phyloP scores from a whole-genome alignment of 2,113 vertebrate genomes.

The Dasyurus viverrinus region DNA sequence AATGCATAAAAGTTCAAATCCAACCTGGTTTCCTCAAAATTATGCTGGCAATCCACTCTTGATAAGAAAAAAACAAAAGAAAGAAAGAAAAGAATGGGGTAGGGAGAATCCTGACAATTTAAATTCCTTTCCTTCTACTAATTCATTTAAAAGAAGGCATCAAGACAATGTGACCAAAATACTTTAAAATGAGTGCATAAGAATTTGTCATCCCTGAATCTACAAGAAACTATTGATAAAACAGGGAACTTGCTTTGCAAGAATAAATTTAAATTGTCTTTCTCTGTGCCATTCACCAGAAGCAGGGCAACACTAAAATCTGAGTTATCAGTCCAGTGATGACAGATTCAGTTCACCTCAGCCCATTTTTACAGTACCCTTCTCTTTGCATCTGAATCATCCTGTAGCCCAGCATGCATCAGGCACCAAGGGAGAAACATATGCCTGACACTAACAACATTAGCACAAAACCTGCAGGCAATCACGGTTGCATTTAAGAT shows the following conservation, averaged over 20 bases:
- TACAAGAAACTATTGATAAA: slow-evolving; percentile 44
- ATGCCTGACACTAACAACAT: slow-evolving; percentile 58
- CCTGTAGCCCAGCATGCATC: slow-evolving; percentile 26
- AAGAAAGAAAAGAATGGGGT: slow-evolving; percentile 8
- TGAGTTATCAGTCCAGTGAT: slow-evolving; percentile 20
- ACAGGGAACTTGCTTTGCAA: slow-evolving; percentile 75
- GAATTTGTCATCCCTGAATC: slow-evolving; percentile 74
- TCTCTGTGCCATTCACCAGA: slow-evolving; percentile 3
- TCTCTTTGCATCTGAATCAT: slow-evolving; percentile 54
- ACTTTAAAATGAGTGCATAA: slow-evolving; percentile 73
- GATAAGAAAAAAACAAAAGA: slow-evolving; percentile 47
- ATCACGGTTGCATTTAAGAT: slow-evolving; percentile 29
- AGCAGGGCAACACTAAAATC: slow-evolving; percentile 39
- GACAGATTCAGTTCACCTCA: slow-evolving; percentile 22
- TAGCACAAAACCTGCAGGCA: slow-evolving; percentile 76
- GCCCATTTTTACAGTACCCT: slow-evolving; percentile 38
- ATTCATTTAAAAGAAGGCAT: slow-evolving; percentile 67
- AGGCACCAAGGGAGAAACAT: slow-evolving; percentile 13
- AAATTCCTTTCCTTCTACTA: slow-evolving; percentile 49
- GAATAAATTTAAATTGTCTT: slow-evolving; percentile 37
- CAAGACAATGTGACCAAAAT: slow-evolving; percentile 62
- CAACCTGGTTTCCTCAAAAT: slow-evolving; percentile 63
- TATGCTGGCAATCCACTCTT: slow-evolving; percentile 57
- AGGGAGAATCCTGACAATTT: slow-evolving; percentile 6
- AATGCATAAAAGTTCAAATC: slow-evolving; percentile 63